Evolutionary conservation across 2,797 vertebrate species (phyloP).

Genomic region (Sebastiscus albofasciatus): DNA sequence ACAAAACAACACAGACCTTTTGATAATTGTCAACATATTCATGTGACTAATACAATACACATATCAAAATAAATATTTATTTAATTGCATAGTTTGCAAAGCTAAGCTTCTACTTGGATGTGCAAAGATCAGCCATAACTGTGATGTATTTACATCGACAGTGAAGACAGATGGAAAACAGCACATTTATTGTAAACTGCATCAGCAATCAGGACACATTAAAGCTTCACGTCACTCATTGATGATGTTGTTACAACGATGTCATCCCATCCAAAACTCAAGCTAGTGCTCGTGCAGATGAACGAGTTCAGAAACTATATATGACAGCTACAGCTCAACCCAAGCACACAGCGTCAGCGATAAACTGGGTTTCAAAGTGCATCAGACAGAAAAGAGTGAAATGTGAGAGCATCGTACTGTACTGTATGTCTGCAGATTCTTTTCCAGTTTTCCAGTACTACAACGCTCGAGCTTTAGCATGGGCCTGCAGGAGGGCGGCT

Average conservation of each 20-base stretch:
- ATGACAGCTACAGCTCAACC: conserved; percentile 1
- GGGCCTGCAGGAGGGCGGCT: conserved; percentile 79
- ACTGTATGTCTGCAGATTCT: background rate
- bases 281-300: conserved; percentile 3
- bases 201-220: background rate
- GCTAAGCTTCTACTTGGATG: conserved; percentile 38
- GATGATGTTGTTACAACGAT: background rate
- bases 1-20: conserved; percentile 2
- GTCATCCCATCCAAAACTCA: background rate
- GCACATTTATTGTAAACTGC: background rate
- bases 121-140: conserved; percentile 41
- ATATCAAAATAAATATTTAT: conserved; percentile 60
- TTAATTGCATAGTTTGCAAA: conserved; percentile 52
- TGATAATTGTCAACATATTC: background rate
- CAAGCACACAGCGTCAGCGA: background rate
- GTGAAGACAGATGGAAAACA: background rate
- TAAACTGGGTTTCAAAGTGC: background rate
- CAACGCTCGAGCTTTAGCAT: conserved; percentile 70
- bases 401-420: background rate
- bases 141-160: conserved; percentile 17
- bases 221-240: background rate
- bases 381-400: background rate
- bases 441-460: conserved; percentile 12
- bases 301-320: background rate
- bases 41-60: conserved; percentile 1